Evolutionary conservation across 2,888 invertebrate species (phyloP), one percentile per base, ranked within the genome.

Genomic region (Eucera pruinosa): DNA sequence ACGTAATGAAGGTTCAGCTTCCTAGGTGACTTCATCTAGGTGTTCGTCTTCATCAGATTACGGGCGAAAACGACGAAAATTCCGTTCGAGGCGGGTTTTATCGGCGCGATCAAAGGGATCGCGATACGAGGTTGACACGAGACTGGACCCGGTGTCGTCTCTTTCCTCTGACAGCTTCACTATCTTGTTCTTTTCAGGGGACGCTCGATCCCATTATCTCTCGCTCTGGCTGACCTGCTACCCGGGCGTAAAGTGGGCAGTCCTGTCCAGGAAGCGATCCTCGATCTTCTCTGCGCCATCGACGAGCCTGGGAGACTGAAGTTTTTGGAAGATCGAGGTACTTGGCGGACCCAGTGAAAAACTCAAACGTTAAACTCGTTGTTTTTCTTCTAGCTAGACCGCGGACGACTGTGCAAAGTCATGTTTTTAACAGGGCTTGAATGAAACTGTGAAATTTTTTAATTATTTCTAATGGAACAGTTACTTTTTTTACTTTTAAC

Each of bases 131-230:
- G 60, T 73, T 84, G 81, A 84, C 78, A 73, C 76, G 70, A 82
- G 57, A 33, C 57, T 45, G 61, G 13, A 23, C 50, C 69, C 81
- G 80, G 84, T 88, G 88, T 88, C 88, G 87, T 89, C 86, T 83
- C 85, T 90, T 88, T 90, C 86, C 83, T 81, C 74, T 87, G 90
- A 90, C 89, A 89, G 89, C 89, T 89, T 89, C 88, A 86, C 88
- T 87, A 87, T 78, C 82, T 86, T 80, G 83, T 87, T 74, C 81
- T 50, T 36, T 71, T 71, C 68, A 33, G 52, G 36, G 65, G 80
- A 81, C 79, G 81, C 70, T 78, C 84, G 65, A 82, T 86, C 84
- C 87, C 80, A 84, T 84, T 88, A 87, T 88, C 87, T 86, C 77
- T 86, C 77, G 73, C 85, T 45, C 54, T 83, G 84, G 78, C 83